phyloP scores from a whole-genome alignment of 2,888 invertebrate species.

The Masnerella sp. region DNA sequence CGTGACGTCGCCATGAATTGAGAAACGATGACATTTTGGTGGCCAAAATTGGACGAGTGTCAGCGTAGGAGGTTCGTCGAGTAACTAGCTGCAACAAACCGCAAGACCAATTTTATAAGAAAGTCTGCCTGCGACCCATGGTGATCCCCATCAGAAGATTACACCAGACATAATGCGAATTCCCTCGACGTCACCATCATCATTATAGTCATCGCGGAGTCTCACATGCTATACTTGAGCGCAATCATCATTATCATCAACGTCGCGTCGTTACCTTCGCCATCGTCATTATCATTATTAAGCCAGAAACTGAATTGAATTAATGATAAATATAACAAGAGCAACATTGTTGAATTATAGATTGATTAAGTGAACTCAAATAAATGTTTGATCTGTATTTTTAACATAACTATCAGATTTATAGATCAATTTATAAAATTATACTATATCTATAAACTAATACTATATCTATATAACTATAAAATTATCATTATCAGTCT shows the following conservation, averaged over 20 bases:
- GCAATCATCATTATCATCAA: conserved; percentile 61
- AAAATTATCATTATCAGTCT: no score
- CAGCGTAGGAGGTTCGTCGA: conserved; percentile 39
- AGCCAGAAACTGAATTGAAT: conserved; percentile 23
- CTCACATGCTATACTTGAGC: conserved; percentile 44
- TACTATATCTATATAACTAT: no score
- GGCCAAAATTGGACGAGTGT: no score
- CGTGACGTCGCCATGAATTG: no score
- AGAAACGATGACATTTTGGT: no score
- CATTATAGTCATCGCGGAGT: conserved; percentile 65
- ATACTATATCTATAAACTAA: no score
- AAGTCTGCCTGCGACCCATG: conserved; percentile 63
- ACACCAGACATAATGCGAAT: conserved; percentile 69
- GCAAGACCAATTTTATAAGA: conserved; percentile 63
- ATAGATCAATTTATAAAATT: no score
- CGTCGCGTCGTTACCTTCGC: conserved; percentile 32
- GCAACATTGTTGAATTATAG: background rate
- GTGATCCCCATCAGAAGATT: conserved; percentile 76
- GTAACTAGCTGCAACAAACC: conserved; percentile 59
- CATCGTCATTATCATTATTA: conserved; percentile 67
- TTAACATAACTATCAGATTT: no score
- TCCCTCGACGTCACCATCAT: conserved; percentile 66
- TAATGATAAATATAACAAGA: conserved; percentile 3
- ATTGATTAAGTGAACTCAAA: background rate
- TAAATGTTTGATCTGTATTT: no score